phyloP scores from a whole-genome alignment of 2,888 invertebrate species.

The Zootermopsis nevadensis region DNA sequence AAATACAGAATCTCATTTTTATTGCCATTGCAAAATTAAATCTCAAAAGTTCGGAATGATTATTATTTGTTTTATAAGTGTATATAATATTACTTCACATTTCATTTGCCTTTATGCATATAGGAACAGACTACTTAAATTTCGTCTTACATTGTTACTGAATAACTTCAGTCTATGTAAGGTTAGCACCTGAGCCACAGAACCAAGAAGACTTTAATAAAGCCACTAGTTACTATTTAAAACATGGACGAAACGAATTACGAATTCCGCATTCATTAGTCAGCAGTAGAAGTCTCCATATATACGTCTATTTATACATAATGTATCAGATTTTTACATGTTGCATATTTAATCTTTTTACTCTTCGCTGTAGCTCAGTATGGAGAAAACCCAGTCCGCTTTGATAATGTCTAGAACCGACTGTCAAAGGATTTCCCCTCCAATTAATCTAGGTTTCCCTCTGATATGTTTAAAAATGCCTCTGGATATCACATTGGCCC shows the following conservation, averaged over 20 bases:
- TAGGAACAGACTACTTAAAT: too few species aligned
- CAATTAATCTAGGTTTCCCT: conserved; percentile 8
- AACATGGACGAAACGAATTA: neutral
- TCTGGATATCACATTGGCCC: neutral
- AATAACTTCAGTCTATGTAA: too few species aligned
- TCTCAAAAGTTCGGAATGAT: too few species aligned
- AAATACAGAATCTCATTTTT: too few species aligned
- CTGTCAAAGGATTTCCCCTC: conserved; percentile 23
- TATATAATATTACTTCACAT: too few species aligned
- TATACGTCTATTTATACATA: neutral
- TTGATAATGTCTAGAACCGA: neutral
- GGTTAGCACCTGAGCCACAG: too few species aligned
- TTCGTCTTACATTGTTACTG: too few species aligned
- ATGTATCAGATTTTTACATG: conserved; percentile 15
- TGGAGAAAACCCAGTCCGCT: neutral
- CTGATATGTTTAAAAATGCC: neutral
- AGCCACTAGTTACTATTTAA: neutral
- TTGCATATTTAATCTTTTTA: conserved; percentile 18
- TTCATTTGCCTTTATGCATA: too few species aligned
- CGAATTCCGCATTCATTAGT: neutral
- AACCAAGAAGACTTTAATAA: neutral
- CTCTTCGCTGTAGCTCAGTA: neutral
- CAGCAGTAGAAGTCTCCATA: neutral
- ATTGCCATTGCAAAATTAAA: too few species aligned
- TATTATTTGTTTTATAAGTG: too few species aligned